Base-by-base conservation (phyloP, 2,888 invertebrate genomes). In the Proisotoma minuta region DNA sequence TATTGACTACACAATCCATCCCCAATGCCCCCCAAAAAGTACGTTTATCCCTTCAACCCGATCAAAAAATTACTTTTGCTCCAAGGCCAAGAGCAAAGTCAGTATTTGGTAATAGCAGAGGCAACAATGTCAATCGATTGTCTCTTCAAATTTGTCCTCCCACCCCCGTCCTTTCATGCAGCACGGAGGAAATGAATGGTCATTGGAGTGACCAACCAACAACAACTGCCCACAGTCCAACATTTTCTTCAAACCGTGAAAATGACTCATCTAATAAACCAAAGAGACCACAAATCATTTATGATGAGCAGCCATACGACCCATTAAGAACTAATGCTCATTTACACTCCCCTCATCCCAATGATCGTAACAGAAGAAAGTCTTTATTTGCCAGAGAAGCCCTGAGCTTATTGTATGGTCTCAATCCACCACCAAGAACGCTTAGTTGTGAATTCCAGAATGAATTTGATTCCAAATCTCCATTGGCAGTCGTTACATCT, bases 331-430 rank as follows among this genome's bases (percentile, higher is more conserved):
- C 39, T 12, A n/a, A n/a, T n/a, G 54, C 22, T 22, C 34, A 34
- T 34, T 34, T 34, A 15, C 34, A 8, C 34, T 10, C 34, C 8
- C 8, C 54, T 8, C 20, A 22, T 39, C 22, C 20, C n/a, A 5
- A 34, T 34, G 39, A 54, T 27, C 18, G 29, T 15, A 4, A 26
- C 18, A 24, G 73, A 23, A 63, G 71, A 47, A 71, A 67, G 27
- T 71, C 71, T 3, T n/a, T n/a, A n/a, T 59, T 71, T 59, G 71
- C 73, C 10, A 62, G 65, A 34, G 72, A 71, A 47, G 72, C 72
- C 3, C 58, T 73, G 28, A 66, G 62, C 53, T 59, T 70, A 5
- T 62, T 73, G 24, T 70, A 67, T 47, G 67, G 63, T 18, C 56
- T 73, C 12, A 70, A 65, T 62, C 66, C 71, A 10, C 71, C 71